Evolutionary conservation across 1,140 invertebrate genomes (phyloP), one percentile per base, ranked within the genome.

Genomic region (Caenorhabditis elegans): DNA sequence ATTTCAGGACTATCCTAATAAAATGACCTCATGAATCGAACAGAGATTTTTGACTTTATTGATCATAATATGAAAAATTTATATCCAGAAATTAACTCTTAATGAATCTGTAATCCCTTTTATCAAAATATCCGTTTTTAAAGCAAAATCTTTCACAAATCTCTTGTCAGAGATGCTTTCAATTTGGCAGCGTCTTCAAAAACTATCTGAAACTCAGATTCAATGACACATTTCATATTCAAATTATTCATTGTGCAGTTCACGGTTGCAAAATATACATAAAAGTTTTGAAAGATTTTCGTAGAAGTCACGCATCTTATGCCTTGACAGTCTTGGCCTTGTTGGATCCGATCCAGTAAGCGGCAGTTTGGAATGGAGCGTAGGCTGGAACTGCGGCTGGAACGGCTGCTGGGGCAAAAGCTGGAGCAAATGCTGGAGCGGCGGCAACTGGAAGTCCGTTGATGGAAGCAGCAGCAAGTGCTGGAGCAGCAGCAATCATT

Each of bases 341-440:
- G 83, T 81, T 82, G 31, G 76, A 53, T 46, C 84, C 84, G 78
- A 85, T 82, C 24, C 86, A 77, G 47, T 79, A 78, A 19, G 84
- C 84, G 26, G 55, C 51, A 26, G 77, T 80, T 5, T 80, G 80
- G 79, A 85, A 85, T 49, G 84, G 84, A 70, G 84, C 82, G 47
- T 75, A 84, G 15, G 84, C 84, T 26, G 84, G 84, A 36, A 85
- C 79, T 13, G 81, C 75, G 0, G 53, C 53, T 31, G 53, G 53
- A 28, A 60, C n/a, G 53, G 53, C 53, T 17, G 53, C 53, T 60
- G 53, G 53, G n/a, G 53, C 49, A 26, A 53, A 53, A 53, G n/a
- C n/a, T n/a, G n/a, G n/a, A n/a, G n/a, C 46, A n/a, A 48, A 48
- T 17, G 36, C 60, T 70, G 75, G 75, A 36, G 31, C 26, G 31